Percentiles rank a stretch among this genome's conserved stretches.
Conservation (phyloP, 2,888 invertebrate genomes). For the Macrosoma leucophasiata region DNA sequence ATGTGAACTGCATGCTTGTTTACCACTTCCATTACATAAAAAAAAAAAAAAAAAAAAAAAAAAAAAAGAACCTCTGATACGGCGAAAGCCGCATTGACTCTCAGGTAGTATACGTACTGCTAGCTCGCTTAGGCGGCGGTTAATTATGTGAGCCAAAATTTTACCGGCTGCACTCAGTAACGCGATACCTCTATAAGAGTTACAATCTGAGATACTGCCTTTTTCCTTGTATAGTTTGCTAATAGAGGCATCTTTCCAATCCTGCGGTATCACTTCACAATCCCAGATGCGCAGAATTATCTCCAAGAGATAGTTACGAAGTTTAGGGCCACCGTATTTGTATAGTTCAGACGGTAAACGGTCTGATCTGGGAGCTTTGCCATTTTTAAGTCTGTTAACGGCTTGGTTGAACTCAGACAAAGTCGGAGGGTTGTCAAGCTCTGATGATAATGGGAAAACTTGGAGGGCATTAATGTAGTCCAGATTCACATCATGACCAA, state of each 20-base stretch:
- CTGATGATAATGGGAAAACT: neutral
- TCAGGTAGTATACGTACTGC: slow-evolving; percentile 9
- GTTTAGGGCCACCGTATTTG: neutral
- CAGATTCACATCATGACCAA: neutral
- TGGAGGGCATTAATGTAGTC: neutral
- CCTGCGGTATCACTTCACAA: neutral
- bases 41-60: too few species aligned
- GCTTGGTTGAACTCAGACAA: slow-evolving; percentile 1
- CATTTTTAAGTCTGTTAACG: slow-evolving; percentile 2
- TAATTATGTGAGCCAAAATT: slow-evolving; percentile 4
- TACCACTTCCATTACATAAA: too few species aligned
- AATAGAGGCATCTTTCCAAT: slow-evolving; percentile 1
- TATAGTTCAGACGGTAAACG: slow-evolving; percentile 3
- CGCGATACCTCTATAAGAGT: slow-evolving; percentile 1
- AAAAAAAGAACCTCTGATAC: too few species aligned
- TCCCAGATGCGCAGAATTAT: neutral
- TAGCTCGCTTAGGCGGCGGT: slow-evolving; percentile 3
- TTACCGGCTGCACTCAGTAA: slow-evolving; percentile 1
- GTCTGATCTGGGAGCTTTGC: slow-evolving; percentile 2
- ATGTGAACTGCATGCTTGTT: too few species aligned
- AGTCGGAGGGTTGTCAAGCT: slow-evolving; percentile 2
- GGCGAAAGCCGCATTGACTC: slow-evolving; percentile 15
- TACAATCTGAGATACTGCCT: neutral
- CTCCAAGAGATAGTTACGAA: neutral
- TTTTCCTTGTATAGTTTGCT: slow-evolving; percentile 1